Conservation (phyloP, 2,797 vertebrate species). For the Anableps anableps region DNA sequence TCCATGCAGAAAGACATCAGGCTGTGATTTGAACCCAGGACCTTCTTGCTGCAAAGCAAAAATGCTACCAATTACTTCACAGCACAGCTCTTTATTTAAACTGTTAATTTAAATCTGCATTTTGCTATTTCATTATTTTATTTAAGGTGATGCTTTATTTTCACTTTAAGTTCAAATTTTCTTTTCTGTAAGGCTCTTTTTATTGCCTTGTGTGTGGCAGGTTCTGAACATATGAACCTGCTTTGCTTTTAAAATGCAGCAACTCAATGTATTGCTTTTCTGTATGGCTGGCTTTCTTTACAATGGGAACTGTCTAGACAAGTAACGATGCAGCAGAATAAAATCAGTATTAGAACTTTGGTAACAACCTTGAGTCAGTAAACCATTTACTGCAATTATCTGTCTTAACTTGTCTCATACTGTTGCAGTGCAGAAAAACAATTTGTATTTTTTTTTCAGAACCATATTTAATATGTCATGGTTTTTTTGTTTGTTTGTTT, state of each 20-base stretch:
- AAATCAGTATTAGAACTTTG: background rate
- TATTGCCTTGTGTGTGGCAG: background rate
- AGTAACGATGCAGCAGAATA: background rate
- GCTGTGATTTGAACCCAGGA: background rate
- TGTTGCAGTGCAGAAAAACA: background rate
- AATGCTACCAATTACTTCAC: background rate
- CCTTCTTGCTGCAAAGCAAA: background rate
- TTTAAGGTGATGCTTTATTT: background rate
- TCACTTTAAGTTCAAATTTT: background rate
- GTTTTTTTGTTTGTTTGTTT: conserved; percentile 3
- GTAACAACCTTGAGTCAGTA: conserved; percentile 4
- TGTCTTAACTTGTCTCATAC: background rate
- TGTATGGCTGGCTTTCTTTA: background rate
- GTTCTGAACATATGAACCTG: background rate
- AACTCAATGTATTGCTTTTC: fast-evolving
- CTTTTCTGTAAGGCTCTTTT: background rate
- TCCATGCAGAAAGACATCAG: background rate
- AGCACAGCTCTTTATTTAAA: background rate
- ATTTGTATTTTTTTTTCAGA: conserved; percentile 9
- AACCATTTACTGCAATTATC: background rate
- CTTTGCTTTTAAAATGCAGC: background rate
- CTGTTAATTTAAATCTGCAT: background rate
- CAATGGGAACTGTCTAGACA: conserved; percentile 3
- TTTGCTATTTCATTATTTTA: background rate
- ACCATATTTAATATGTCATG: conserved; percentile 18